Conservation (phyloP, 2,113 vertebrate species). For the Bucco capensis region DNA sequence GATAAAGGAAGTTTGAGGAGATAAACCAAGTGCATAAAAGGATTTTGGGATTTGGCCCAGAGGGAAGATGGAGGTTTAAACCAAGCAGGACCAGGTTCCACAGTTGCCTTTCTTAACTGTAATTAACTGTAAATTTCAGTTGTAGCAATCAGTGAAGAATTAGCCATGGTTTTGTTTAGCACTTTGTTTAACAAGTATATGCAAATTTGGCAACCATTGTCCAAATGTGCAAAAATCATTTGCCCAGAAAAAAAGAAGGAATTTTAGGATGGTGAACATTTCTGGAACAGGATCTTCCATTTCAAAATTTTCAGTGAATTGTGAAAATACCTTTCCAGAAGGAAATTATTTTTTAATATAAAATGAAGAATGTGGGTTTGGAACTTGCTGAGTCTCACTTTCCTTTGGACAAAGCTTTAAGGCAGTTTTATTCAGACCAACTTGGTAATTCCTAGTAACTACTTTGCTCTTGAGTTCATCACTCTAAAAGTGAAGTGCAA, state of each 20-base stretch:
- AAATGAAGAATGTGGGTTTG: neutral
- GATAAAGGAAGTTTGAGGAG: conserved; percentile 18
- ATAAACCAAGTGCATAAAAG: neutral
- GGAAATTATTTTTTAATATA: neutral
- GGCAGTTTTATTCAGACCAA: neutral
- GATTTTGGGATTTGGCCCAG: neutral
- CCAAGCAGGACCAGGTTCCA: neutral
- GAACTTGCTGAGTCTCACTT: neutral
- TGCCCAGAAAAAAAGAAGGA: neutral
- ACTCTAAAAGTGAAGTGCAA: neutral
- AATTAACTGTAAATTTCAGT: conserved; percentile 1
- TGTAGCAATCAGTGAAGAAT: neutral
- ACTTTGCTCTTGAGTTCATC: neutral
- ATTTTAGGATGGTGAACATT: neutral
- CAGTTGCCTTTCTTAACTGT: neutral
- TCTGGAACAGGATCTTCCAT: neutral
- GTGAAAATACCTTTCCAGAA: neutral
- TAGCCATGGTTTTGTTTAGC: neutral
- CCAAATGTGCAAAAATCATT: neutral
- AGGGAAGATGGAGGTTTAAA: conserved; percentile 12
- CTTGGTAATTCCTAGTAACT: neutral
- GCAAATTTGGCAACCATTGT: neutral
- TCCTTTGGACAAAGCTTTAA: neutral
- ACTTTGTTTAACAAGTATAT: neutral
- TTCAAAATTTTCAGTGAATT: neutral